Evolutionary conservation across 2,888 invertebrate genomes (phyloP).

Genomic region (Nomada fucata): DNA sequence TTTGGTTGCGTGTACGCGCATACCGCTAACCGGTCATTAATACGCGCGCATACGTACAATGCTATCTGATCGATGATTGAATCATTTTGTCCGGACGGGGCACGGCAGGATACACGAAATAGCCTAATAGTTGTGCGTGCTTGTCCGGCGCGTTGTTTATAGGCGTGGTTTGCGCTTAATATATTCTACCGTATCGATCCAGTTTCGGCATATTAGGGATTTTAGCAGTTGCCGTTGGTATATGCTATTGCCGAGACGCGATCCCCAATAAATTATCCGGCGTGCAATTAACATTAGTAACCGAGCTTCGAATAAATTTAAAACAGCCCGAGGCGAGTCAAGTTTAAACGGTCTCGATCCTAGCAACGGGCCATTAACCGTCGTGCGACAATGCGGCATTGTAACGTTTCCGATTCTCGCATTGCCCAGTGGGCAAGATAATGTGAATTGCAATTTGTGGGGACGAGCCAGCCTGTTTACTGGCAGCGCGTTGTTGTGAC

Average conservation of each 20-base stretch:
- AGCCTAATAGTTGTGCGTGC: constrained; percentile 53
- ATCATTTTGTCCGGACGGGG: constrained; percentile 66
- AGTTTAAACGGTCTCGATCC: neutral
- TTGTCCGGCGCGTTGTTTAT: constrained; percentile 34
- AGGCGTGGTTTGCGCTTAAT: constrained; percentile 61
- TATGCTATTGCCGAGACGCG: neutral
- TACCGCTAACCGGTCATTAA: constrained; percentile 43
- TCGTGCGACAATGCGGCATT: neutral
- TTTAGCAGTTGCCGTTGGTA: constrained; percentile 2
- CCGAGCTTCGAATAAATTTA: neutral
- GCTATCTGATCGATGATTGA: constrained; percentile 56
- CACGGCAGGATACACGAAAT: constrained; percentile 72
- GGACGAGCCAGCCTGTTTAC: neutral
- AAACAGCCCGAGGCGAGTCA: neutral
- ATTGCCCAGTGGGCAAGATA: neutral
- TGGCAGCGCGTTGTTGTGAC: constrained; percentile 17
- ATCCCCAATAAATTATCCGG: neutral
- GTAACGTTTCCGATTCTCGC: neutral
- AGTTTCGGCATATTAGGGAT: constrained; percentile 33
- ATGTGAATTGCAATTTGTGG: constrained; percentile 8
- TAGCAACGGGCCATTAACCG: neutral
- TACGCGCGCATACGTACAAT: constrained; percentile 39
- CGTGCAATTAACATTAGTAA: neutral
- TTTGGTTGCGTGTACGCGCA: neutral
- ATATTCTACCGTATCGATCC: constrained; percentile 34